Evolutionary conservation across 1,140 invertebrate genomes (phyloP).

Genomic region (Rhizoglyphus robini): DNA sequence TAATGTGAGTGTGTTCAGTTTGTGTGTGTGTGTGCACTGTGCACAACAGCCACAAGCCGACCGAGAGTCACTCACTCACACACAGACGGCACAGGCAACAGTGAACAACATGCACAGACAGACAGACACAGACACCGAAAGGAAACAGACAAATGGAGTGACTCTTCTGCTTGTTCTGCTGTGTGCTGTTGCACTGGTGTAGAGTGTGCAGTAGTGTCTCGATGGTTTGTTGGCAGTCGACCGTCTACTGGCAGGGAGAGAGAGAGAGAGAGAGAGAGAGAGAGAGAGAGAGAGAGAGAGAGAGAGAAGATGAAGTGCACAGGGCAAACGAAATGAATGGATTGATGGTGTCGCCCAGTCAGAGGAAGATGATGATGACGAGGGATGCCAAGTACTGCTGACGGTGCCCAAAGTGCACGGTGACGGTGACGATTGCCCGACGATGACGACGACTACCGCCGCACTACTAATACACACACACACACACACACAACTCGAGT

Average conservation of each 20-base stretch:
- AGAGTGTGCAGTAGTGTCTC: no score
- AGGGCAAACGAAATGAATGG: neutral
- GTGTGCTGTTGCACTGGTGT: no score
- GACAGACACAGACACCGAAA: no score
- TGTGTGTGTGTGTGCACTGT: no score
- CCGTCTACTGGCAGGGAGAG: neutral
- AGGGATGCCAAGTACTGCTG: neutral
- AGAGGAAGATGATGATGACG: neutral
- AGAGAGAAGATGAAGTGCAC: neutral
- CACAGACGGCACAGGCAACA: no score
- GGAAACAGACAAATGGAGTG: no score
- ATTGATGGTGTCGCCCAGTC: neutral
- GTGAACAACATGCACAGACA: no score
- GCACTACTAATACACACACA: neutral
- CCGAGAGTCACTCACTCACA: no score
- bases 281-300: neutral
- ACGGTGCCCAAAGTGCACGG: neutral
- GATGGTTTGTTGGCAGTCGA: neutral
- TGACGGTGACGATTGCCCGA: neutral
- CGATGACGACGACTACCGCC: neutral
- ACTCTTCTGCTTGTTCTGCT: no score
- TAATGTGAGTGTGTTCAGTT: no score
- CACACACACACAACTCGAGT: no score
- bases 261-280: neutral
- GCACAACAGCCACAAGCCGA: no score